Evolutionary conservation across 2,888 invertebrate genomes (phyloP).

Genomic region (Himalopsyche anomala): DNA sequence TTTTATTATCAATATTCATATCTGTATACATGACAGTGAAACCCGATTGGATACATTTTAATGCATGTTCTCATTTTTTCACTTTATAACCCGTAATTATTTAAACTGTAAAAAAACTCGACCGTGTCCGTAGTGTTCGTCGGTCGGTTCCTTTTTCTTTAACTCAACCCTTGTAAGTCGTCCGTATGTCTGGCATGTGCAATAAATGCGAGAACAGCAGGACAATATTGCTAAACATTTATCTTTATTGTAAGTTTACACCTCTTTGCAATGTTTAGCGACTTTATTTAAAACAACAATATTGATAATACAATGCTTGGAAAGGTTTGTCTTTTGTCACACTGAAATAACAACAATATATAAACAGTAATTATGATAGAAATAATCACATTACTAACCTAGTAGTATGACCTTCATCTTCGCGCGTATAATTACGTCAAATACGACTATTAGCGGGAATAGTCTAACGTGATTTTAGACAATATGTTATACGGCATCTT

Average conservation of each 20-base stretch:
- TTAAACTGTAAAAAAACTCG: no score
- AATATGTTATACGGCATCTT: neutral
- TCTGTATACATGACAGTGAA: no score
- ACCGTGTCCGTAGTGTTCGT: no score
- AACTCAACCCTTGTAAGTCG: no score
- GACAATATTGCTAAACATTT: neutral
- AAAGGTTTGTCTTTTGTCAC: neutral
- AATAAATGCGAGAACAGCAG: no score
- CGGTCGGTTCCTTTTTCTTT: no score
- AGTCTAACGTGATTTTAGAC: neutral
- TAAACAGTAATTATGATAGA: neutral
- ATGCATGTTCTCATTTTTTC: no score
- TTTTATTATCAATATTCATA: no score
- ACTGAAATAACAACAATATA: neutral
- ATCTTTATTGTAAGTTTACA: no score
- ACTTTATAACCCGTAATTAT: no score
- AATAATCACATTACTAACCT: slow-evolving; percentile 20
- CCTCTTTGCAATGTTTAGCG: neutral
- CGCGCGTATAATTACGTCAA: slow-evolving; percentile 21
- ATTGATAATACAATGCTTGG: neutral
- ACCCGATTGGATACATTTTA: no score
- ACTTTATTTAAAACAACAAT: neutral
- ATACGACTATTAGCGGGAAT: neutral
- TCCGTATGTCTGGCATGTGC: no score
- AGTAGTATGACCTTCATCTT: neutral